Conservation (phyloP, 1,140 invertebrate species). For the Lucilia sericata region DNA sequence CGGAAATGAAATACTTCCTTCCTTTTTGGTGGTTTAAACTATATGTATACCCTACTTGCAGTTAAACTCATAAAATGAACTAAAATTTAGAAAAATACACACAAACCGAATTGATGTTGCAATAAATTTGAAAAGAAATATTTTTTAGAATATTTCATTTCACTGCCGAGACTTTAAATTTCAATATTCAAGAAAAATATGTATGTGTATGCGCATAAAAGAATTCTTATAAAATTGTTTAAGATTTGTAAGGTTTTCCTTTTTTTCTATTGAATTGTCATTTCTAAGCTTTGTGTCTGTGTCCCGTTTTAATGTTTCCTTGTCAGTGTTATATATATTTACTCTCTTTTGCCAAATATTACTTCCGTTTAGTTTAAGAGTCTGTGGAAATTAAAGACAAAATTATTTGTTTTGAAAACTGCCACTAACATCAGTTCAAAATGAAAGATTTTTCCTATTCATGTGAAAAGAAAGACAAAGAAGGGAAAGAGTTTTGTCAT, state of each 20-base stretch:
- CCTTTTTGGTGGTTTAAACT: conserved; percentile 32
- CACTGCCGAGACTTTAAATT: not conserved
- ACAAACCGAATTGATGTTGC: not conserved
- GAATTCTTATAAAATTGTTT: not conserved
- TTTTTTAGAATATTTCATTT: not conserved
- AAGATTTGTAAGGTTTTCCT: not conserved
- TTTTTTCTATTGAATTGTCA: not conserved
- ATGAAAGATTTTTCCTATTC: not conserved
- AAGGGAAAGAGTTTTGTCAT: too few relatives aligned
- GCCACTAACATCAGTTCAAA: not conserved
- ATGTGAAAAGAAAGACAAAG: too few relatives aligned
- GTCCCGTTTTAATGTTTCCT: not conserved
- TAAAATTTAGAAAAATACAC: not conserved
- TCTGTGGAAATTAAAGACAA: conserved; percentile 26
- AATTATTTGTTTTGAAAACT: conserved; percentile 12
- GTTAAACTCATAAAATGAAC: not conserved
- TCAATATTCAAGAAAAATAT: not conserved
- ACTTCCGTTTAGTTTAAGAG: not conserved
- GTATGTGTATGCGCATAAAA: not conserved
- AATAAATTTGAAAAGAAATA: not conserved
- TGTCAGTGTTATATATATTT: not conserved
- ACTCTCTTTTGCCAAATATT: conserved; percentile 11
- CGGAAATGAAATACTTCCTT: conserved; percentile 43
- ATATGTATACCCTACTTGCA: too few relatives aligned
- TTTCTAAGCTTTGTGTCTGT: not conserved